A percentile compares a stretch with the other conserved stretches of the same genome.
phyloP scores from a whole-genome alignment of 2,888 invertebrate species.

The Xestobium rufovillosum region DNA sequence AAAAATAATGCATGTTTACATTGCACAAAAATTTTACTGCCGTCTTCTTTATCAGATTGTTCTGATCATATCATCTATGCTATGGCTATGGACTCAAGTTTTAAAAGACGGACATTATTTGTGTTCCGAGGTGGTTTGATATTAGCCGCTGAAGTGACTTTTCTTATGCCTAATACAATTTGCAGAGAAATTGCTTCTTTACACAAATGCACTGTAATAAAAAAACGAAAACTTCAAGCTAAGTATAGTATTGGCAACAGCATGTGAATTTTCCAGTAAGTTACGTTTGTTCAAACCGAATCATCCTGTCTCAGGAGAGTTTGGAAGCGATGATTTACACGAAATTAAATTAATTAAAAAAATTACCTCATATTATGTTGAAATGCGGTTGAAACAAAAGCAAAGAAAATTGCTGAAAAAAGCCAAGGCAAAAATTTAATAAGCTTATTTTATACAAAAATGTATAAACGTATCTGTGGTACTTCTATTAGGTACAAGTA shows the following conservation, averaged over 20 bases:
- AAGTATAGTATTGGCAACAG: too few species aligned
- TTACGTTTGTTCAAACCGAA: too few species aligned
- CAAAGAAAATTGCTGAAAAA: background rate
- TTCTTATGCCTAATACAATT: too few species aligned
- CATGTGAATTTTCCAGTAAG: too few species aligned
- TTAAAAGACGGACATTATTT: too few species aligned
- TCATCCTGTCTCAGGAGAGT: conserved; percentile 1
- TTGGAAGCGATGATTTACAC: conserved; percentile 3
- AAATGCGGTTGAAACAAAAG: conserved; percentile 3
- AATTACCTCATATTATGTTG: background rate
- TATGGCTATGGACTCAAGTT: too few species aligned
- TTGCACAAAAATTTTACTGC: conserved; percentile 6
- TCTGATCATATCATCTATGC: too few species aligned
- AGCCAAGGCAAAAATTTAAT: background rate
- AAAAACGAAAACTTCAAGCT: too few species aligned
- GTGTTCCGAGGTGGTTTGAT: background rate
- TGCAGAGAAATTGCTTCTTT: conserved; percentile 3
- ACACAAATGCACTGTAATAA: conserved; percentile 4
- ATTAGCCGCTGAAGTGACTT: conserved; percentile 5
- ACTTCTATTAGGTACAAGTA: too few species aligned
- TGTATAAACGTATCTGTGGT: too few species aligned
- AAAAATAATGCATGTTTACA: background rate
- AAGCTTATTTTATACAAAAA: too few species aligned
- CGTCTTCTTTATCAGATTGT: too few species aligned
- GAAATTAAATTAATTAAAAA: conserved; percentile 4